Base-by-base conservation (phyloP, 2,797 vertebrate genomes). In the Tragelaphus eurycerus region DNA sequence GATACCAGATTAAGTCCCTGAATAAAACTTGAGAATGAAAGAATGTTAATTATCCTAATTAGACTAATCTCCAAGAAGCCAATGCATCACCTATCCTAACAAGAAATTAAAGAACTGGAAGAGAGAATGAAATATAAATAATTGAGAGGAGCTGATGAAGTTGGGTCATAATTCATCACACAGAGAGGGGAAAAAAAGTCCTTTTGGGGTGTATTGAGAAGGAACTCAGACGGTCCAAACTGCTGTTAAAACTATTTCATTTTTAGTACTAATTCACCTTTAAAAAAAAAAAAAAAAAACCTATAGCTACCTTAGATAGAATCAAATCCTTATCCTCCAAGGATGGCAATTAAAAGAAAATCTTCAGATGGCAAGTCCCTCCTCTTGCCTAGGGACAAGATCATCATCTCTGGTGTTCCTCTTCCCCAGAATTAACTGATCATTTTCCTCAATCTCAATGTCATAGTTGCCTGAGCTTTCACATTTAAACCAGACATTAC, bases 81-180 rank as follows among this genome's bases (percentile, higher is more conserved):
- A 95, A 93, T 94, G 60, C 16, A 93, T 97, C 95, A 95, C 78
- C 48, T 54, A 87, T 34, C 21, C 50, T 97, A 95, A 90, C 19
- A 92, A 96, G 88, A 96, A 92, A 93, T 90, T 48, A 90, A 90
- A 97, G 52, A 93, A 81, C 48, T 86, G 89, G 55, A 91, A 92
- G n/a, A 83, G 62, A 95, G 34, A 81, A 95, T 95, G 82, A 96
- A 95, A 60, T 62, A 93, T 92, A 87, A 97, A 96, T 90, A 97
- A 94, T 85, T 95, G 52, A 96, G 10, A 64, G 13, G 54, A 50
- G 5, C 74, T 95, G 55, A 79, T 86, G 85, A 92, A 92, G 46
- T 19, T 43, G 62, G 93, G 64, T 55, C n/a, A 23, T 46, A 94
- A 95, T 89, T 88, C 74, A 95, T 90, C 62, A 94, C 8, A 83